Conservation (phyloP, 2,113 vertebrate genomes). For the Sminthopsis crassicaudata region DNA sequence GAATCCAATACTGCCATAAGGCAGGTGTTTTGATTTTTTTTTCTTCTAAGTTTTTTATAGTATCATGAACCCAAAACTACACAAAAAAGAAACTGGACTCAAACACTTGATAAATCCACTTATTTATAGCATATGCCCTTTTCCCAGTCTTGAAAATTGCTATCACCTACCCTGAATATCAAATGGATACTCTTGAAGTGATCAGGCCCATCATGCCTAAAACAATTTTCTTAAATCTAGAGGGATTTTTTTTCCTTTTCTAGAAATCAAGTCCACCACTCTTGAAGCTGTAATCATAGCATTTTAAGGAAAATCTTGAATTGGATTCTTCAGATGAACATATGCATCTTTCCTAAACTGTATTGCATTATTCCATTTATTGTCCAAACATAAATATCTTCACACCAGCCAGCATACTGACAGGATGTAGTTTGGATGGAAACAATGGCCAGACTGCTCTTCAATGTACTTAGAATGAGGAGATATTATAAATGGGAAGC, state of each 20-base stretch:
- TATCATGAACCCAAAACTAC: too few species aligned
- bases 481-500: slow-evolving; percentile 89
- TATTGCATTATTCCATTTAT: slow-evolving; percentile 87
- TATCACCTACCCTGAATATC: slow-evolving; percentile 91
- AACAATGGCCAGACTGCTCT: slow-evolving; percentile 84
- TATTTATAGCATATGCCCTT: slow-evolving; percentile 82
- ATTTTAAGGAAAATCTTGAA: slow-evolving; percentile 90
- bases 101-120: slow-evolving; percentile 80
- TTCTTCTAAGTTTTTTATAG: slow-evolving; percentile 48
- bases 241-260: slow-evolving; percentile 89
- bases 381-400: slow-evolving; percentile 86
- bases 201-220: slow-evolving; percentile 87
- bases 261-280: slow-evolving; percentile 87
- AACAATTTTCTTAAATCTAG: slow-evolving; percentile 88
- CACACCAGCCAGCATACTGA: slow-evolving; percentile 81
- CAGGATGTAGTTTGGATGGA: slow-evolving; percentile 73
- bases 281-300: slow-evolving; percentile 89
- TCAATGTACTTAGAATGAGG: slow-evolving; percentile 80
- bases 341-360: slow-evolving; percentile 91
- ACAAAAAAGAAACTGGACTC: slow-evolving; percentile 62
- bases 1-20: slow-evolving; percentile 22
- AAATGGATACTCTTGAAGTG: slow-evolving; percentile 87
- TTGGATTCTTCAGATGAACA: slow-evolving; percentile 91
- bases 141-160: slow-evolving; percentile 86
- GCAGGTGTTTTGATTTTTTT: slow-evolving; percentile 52